Evolutionary conservation across 2,797 vertebrate species (phyloP), one percentile per base, ranked within the genome.

Genomic region (Podarcis siculus): DNA sequence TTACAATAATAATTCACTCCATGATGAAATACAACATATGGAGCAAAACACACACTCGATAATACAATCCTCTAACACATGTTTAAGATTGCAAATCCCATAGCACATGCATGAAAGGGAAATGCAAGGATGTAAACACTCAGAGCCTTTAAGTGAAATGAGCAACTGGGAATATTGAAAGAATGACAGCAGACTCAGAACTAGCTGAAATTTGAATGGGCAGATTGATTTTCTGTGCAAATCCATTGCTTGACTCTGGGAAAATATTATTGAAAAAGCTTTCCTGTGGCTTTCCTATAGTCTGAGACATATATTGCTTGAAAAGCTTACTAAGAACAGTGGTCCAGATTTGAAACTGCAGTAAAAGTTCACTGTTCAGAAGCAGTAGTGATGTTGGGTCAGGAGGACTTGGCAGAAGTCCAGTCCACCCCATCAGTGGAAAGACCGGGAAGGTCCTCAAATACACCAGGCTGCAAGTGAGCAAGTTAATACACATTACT

Each of bases 141-240:
- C 5, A 23, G 27, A 35, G 17, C 55, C 30, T 78, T 78, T n/a
- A 85, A 85, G 35, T n/a, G 27, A 85, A 78, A 42, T 23, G 71
- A 77, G 30, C 37, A 66, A 85, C 21, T 66, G 58, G 66, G 12
- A 78, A 61, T 37, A 42, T n/a, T n/a, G 72, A 76, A 39, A 49
- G 25, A 71, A 49, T 49, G 85, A 67, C 42, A 79, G n/a, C 67
- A 37, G 21, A 61, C 79, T 45, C 49, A 64, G 45, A 79, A 79
- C 8, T 27, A 30, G 66, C 49, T 84, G 82, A 72, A 79, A 88
- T 79, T 32, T 71, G 49, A 84, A 79, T 73, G 69, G 61, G 23
- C 61, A 82, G 61, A 77, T 49, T 83, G 86, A 69, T 82, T 82
- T 77, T 82, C 71, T 77, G 37, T 55, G 64, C 76, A 82, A 30